phyloP scores from a whole-genome alignment of 2,113 vertebrate species.

The rat (Rattus norvegicus) region DNA sequence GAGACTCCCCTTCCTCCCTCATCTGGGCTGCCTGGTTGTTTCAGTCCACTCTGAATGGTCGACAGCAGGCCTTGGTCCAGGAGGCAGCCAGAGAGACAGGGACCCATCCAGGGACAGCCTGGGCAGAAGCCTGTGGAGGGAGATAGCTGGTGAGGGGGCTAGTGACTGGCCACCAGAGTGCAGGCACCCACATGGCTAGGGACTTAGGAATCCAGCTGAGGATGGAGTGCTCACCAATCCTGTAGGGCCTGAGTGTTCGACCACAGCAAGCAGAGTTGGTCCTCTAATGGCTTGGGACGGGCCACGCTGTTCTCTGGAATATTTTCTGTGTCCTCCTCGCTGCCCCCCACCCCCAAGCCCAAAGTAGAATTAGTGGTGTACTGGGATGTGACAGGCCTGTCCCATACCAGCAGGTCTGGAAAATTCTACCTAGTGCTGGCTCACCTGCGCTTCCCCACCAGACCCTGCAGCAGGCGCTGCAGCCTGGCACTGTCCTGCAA shows the following conservation, averaged over 20 bases:
- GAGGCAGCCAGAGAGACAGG: neutral
- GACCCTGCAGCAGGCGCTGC: conserved; percentile 83
- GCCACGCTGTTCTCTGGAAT: neutral
- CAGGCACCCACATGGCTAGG: neutral
- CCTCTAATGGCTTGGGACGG: neutral
- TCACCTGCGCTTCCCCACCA: conserved; percentile 79
- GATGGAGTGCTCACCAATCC: conserved; percentile 49
- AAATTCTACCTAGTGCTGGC: neutral
- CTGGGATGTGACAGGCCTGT: no score
- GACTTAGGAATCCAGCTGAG: neutral
- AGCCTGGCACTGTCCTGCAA: conserved; percentile 82
- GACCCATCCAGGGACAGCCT: neutral
- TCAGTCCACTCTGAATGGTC: neutral
- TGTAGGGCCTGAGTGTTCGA: accelerated
- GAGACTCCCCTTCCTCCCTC: neutral
- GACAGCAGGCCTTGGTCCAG: neutral
- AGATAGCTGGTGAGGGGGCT: neutral
- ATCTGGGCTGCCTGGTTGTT: neutral
- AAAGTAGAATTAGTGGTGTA: neutral
- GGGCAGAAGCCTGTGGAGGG: conserved; percentile 11
- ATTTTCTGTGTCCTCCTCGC: conserved; percentile 40
- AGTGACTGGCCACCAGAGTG: neutral
- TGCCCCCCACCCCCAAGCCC: conserved; percentile 18
- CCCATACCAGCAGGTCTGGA: neutral
- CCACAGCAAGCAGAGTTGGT: conserved; percentile 52